phyloP scores from a whole-genome alignment of 2,888 invertebrate genomes.

The Ornithoptera alexandrae region DNA sequence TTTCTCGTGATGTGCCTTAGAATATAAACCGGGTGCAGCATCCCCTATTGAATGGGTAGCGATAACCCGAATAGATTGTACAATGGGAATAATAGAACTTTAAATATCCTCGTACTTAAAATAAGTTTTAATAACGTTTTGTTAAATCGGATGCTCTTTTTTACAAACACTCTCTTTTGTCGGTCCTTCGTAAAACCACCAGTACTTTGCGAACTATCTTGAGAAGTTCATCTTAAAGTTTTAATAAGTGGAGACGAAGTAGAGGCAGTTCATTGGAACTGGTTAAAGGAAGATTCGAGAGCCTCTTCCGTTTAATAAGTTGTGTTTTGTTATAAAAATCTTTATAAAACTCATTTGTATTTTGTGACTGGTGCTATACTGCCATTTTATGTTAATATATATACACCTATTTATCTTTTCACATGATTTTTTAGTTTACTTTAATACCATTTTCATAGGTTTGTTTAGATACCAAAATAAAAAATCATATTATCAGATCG shows the following conservation, averaged over 20 bases:
- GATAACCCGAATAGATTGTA: slow-evolving; percentile 45
- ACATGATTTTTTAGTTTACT: no score
- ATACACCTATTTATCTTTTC: not conserved
- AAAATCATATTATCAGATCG: no score
- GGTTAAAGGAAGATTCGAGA: slow-evolving; percentile 42
- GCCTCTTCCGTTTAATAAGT: slow-evolving; percentile 60
- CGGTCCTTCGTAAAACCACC: slow-evolving; percentile 49
- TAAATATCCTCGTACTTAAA: slow-evolving; percentile 58
- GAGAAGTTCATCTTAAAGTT: slow-evolving; percentile 14
- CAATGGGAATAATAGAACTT: slow-evolving; percentile 45
- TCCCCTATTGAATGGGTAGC: slow-evolving; percentile 47
- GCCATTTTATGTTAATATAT: slow-evolving; percentile 1
- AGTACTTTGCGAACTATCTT: slow-evolving; percentile 38
- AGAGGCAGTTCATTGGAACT: slow-evolving; percentile 43
- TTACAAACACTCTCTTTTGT: slow-evolving; percentile 58
- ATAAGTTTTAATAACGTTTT: slow-evolving; percentile 76
- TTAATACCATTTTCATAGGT: not conserved
- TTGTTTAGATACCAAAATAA: no score
- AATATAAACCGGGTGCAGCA: slow-evolving; percentile 35
- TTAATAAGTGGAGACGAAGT: slow-evolving; percentile 26
- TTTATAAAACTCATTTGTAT: slow-evolving; percentile 40
- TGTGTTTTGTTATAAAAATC: slow-evolving; percentile 62
- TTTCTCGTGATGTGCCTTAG: not conserved
- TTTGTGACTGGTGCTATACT: slow-evolving; percentile 40
- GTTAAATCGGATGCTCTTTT: slow-evolving; percentile 65